Percentiles rank a stretch among this genome's conserved stretches.
Evolutionary conservation across 2,888 invertebrate species (phyloP).

Genomic region (Pinctada fucata): DNA sequence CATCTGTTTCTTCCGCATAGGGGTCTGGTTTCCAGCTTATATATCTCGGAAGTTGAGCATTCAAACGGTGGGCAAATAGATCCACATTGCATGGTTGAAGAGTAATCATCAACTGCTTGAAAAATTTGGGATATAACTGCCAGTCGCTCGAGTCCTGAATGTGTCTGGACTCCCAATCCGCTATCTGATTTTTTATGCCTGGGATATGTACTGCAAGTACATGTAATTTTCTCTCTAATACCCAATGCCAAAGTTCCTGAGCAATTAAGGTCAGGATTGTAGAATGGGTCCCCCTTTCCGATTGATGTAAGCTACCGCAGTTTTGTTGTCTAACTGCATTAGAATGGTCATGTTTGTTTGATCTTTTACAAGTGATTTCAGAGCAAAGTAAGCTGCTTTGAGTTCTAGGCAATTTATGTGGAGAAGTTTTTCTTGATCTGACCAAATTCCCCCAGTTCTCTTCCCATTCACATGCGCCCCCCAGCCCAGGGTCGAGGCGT

Average conservation of each 20-base stretch:
- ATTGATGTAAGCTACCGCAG: constrained; percentile 27
- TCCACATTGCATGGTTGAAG: constrained; percentile 8
- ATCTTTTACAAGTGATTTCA: constrained; percentile 3
- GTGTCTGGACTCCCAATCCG: constrained; percentile 17
- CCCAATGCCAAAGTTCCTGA: constrained; percentile 21
- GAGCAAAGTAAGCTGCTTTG: too few relatives aligned
- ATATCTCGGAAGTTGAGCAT: constrained; percentile 20
- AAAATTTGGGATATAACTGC: background rate
- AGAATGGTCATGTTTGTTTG: constrained; percentile 7
- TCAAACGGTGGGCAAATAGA: constrained; percentile 24
- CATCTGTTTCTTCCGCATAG: too few relatives aligned
- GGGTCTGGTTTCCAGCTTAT: constrained; percentile 23
- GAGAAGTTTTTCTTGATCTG: too few relatives aligned
- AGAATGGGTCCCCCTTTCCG: constrained; percentile 17
- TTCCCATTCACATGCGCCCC: too few relatives aligned
- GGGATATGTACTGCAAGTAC: constrained; percentile 20
- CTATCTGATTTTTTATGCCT: constrained; percentile 16
- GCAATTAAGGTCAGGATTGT: constrained; percentile 9
- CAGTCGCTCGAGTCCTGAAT: constrained; percentile 8
- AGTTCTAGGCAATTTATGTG: too few relatives aligned
- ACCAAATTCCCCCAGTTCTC: too few relatives aligned
- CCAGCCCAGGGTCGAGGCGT: too few relatives aligned
- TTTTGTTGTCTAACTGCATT: constrained; percentile 15
- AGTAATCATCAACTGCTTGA: background rate
- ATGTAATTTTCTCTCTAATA: constrained; percentile 6